Evolutionary conservation across 1,140 invertebrate species (phyloP).

Genomic region (Drosophila nebulosa): DNA sequence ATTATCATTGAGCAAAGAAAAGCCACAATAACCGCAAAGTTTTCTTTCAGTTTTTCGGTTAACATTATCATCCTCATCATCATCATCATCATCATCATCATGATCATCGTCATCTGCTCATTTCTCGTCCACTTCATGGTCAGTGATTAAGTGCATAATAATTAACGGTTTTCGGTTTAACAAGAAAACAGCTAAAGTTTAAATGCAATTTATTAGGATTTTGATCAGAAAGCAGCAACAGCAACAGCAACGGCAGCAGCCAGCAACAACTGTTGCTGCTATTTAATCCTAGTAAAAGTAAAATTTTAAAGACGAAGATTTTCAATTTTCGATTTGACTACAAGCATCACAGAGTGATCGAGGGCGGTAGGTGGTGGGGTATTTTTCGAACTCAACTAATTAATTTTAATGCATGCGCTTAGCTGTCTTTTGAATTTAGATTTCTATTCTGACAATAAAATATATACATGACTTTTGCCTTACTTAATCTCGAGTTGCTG

Average conservation of each 20-base stretch:
- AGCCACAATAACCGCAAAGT: neutral
- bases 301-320: slow-evolving; percentile 20
- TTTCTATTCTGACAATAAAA: slow-evolving; percentile 39
- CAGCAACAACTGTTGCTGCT: neutral
- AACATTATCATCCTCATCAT: neutral
- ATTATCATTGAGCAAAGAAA: neutral
- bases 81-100: neutral
- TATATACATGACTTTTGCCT: neutral
- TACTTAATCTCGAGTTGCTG: neutral
- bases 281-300: slow-evolving; percentile 9
- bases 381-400: slow-evolving; percentile 5
- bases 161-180: slow-evolving; percentile 35
- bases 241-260: neutral
- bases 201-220: slow-evolving; percentile 59
- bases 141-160: slow-evolving; percentile 73
- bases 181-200: slow-evolving; percentile 28
- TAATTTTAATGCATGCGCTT: slow-evolving; percentile 8
- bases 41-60: neutral
- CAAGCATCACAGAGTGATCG: no score
- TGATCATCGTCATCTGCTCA: neutral
- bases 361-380: slow-evolving; percentile 1
- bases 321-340: slow-evolving; percentile 33
- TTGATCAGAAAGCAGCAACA: slow-evolving; percentile 20
- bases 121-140: slow-evolving; percentile 57
- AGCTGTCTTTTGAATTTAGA: slow-evolving; percentile 30